phyloP scores from a whole-genome alignment of 2,888 invertebrate genomes.

The Tetropium fuscum region DNA sequence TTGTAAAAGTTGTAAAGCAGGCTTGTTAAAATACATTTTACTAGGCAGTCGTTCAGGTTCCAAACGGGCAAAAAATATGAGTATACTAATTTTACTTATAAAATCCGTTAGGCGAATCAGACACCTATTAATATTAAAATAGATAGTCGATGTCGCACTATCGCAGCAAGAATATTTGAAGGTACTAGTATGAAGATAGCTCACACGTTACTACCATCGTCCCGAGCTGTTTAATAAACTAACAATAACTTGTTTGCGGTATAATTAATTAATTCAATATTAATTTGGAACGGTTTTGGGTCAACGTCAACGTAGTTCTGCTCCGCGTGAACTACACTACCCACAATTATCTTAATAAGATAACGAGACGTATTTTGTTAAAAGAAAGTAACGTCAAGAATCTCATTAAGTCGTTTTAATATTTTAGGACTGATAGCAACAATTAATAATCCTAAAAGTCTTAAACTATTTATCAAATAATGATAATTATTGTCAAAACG shows the following conservation, averaged over 20 bases:
- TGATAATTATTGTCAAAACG: too few species aligned
- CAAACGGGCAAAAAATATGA: too few species aligned
- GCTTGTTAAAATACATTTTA: constrained; percentile 12
- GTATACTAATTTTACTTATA: neutral
- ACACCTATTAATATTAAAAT: constrained; percentile 8
- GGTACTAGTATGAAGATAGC: constrained; percentile 3
- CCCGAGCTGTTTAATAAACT: neutral
- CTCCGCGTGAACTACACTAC: neutral
- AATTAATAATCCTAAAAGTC: too few species aligned
- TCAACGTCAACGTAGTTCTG: neutral
- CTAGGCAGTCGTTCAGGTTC: too few species aligned
- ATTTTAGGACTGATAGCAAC: too few species aligned
- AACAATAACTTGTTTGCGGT: constrained; percentile 2
- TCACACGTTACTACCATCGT: constrained; percentile 1
- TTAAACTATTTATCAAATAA: too few species aligned
- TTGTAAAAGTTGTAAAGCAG: neutral
- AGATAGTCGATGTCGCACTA: constrained; percentile 16
- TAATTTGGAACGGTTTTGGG: constrained; percentile 11
- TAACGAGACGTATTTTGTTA: neutral
- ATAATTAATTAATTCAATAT: constrained; percentile 6
- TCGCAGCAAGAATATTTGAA: neutral
- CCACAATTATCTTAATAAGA: neutral
- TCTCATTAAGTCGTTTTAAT: too few species aligned
- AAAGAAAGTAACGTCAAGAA: neutral
- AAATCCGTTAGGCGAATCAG: constrained; percentile 10